Conservation (phyloP, 2,888 invertebrate genomes). For the Drosophila histrio region DNA sequence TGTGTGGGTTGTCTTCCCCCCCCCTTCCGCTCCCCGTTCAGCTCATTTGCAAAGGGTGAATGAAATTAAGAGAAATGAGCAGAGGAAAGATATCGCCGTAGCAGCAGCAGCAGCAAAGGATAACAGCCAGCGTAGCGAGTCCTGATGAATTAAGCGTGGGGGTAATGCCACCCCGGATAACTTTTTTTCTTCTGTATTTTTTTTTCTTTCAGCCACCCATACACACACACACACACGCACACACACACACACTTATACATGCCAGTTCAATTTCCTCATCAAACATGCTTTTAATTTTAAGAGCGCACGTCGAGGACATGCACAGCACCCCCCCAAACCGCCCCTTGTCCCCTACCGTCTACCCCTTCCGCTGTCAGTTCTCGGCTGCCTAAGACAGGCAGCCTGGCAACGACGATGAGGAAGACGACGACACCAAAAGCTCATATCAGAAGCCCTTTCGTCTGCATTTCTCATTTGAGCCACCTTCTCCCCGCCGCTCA, state of each 20-base stretch:
- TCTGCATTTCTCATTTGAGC: conserved; percentile 61
- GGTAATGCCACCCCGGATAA: conserved; percentile 54
- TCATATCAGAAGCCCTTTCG: conserved; percentile 67
- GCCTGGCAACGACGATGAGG: conserved; percentile 23
- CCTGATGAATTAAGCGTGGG: conserved; percentile 66
- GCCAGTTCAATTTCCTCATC: conserved; percentile 78
- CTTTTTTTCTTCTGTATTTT: conserved; percentile 35
- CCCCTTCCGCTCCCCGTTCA: conserved; percentile 1
- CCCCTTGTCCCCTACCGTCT: background rate
- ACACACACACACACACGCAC: conserved; percentile 1
- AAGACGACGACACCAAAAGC: conserved; percentile 45
- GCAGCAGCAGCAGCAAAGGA: conserved; percentile 43
- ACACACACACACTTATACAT: conserved; percentile 37
- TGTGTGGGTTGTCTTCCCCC: conserved; percentile 27
- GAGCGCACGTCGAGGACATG: conserved; percentile 65
- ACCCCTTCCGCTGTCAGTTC: conserved; percentile 3
- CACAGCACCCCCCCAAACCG: conserved; percentile 29
- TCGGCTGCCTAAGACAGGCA: conserved; percentile 48
- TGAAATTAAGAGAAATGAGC: conserved; percentile 73
- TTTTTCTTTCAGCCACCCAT: conserved; percentile 16
- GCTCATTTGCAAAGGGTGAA: conserved; percentile 81
- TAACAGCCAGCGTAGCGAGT: conserved; percentile 46
- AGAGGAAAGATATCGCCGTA: conserved; percentile 34
- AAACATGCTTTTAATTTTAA: conserved; percentile 78
- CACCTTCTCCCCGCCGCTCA: background rate